Evolutionary conservation across 2,888 invertebrate species (phyloP).

Genomic region (Nasonia oneida): DNA sequence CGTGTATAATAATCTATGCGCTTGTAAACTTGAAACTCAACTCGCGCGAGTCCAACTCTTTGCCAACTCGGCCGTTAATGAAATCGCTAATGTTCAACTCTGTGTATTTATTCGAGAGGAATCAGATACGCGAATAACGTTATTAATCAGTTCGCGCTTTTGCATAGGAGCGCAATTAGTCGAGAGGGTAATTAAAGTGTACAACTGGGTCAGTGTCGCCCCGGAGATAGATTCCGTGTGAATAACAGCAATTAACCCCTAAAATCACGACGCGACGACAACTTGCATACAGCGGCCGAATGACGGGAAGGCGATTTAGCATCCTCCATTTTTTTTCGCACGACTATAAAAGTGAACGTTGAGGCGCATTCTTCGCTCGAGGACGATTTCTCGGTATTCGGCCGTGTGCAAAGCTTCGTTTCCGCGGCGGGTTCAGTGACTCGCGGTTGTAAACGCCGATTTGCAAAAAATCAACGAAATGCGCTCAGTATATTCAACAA

Average conservation of each 20-base stretch:
- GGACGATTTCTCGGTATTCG: not conserved
- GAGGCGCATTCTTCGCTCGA: not conserved
- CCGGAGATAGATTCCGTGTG: not conserved
- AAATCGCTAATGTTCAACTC: constrained; percentile 20
- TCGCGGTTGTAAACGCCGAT: not conserved
- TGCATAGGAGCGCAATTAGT: constrained; percentile 12
- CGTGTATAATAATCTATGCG: constrained; percentile 46
- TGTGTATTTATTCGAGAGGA: not conserved
- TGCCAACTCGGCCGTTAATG: not conserved
- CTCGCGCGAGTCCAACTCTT: constrained; percentile 9
- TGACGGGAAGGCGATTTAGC: constrained; percentile 21
- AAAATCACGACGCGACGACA: constrained; percentile 11
- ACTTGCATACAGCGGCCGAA: not conserved
- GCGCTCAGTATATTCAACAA: not conserved
- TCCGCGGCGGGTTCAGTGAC: not conserved
- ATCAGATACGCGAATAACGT: not conserved
- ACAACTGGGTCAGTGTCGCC: constrained; percentile 44
- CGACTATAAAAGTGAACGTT: constrained; percentile 10
- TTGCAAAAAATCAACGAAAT: not conserved
- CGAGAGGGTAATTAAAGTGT: constrained; percentile 23
- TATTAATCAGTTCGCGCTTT: not conserved
- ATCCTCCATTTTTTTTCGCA: constrained; percentile 21
- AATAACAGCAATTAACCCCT: constrained; percentile 30
- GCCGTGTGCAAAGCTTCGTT: not conserved
- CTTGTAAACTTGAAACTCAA: constrained; percentile 54